Base-by-base conservation (phyloP, 2,113 vertebrate genomes). In the Gobius niger region DNA sequence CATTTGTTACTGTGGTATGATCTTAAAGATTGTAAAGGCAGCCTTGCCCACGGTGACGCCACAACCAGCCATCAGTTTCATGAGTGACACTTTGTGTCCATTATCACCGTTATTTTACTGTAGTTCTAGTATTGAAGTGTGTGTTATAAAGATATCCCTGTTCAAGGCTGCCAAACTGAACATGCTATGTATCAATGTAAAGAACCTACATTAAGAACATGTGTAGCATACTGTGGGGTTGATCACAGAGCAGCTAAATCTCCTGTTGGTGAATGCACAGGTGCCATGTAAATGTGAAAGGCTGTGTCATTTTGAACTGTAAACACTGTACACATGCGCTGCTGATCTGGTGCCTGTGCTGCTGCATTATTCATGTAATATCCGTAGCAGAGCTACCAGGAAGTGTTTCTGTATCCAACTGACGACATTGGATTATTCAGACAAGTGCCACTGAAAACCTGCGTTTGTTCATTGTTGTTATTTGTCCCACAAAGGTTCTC, bases 21-120 rank as follows among this genome's bases (percentile, higher is more conserved):
- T 82, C 67, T 75, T 69, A 72, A 83, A 82, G 83, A 88, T 77
- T 88, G 88, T 91, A 83, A 82, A 70, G 85, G 77, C 86, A 90
- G 88, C 87, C 85, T 88, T 88, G 83, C 60, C 67, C 68, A 65
- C 6, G 75, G 78, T 72, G 75, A 75, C 68, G 42, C 66, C 34
- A 62, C 41, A 65, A 76, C 49, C 10, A 63, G 59, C 75, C n/a
- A 56, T 44, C 47, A 44, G 51, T 67, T 57, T 54, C 67, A 53
- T 60, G 52, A 77, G 54, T 63, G 72, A 63, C 34, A 18, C 66
- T 60, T 18, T 61, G 74, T 67, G 65, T 66, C 50, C 57, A 72
- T 40, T 40, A 9, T 64, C 42, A 56, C 69, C 63, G 50, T 65
- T 18, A 73, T 46, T 62, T 34, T 41, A 47, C 52, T 41, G 56